Evolutionary conservation across 2,797 vertebrate genomes (phyloP).

Genomic region (Lithobates pipiens): DNA sequence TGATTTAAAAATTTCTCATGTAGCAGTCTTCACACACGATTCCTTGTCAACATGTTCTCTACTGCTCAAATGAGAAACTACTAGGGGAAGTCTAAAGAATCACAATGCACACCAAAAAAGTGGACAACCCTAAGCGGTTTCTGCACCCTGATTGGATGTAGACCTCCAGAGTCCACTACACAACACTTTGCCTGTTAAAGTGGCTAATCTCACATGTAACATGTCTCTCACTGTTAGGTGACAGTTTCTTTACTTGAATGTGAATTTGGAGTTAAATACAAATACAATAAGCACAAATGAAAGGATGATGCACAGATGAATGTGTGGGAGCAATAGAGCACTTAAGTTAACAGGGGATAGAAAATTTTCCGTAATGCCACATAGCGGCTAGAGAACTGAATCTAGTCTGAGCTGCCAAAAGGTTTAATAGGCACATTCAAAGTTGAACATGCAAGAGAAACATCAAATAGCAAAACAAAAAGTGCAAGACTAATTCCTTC

Average conservation of each 20-base stretch:
- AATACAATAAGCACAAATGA: neutral
- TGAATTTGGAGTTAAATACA: neutral
- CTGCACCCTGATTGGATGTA: no score
- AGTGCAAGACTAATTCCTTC: slow-evolving; percentile 21
- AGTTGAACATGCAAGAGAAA: slow-evolving; percentile 21
- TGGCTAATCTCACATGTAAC: neutral
- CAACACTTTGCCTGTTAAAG: no score
- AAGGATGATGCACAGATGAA: slow-evolving; percentile 18
- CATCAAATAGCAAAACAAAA: slow-evolving; percentile 26
- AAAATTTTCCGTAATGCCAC: neutral
- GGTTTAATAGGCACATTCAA: slow-evolving; percentile 20
- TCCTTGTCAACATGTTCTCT: no score
- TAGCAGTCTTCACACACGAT: no score
- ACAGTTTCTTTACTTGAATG: neutral
- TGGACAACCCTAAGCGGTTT: no score
- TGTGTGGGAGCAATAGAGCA: slow-evolving; percentile 1
- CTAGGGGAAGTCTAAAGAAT: no score
- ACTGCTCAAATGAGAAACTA: no score
- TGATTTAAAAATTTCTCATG: no score
- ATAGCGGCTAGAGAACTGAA: slow-evolving; percentile 1
- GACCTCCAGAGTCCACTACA: no score
- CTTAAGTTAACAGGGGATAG: slow-evolving; percentile 26
- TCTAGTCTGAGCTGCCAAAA: slow-evolving; percentile 29
- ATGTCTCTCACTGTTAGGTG: neutral
- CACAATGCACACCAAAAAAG: no score